Evolutionary conservation across 1,140 invertebrate genomes (phyloP).

Genomic region (Leptinotarsa undecemlineata): DNA sequence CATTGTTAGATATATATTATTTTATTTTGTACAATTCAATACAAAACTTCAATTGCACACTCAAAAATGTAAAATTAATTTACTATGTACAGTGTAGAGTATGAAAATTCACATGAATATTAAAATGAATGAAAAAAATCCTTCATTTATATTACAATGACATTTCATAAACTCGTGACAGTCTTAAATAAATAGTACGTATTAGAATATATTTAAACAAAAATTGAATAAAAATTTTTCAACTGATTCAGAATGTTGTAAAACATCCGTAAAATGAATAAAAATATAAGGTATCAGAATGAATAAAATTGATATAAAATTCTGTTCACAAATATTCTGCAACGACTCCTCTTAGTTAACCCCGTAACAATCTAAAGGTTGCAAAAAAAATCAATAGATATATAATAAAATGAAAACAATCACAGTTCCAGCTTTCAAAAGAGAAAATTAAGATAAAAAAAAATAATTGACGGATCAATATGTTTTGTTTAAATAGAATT

Average conservation of each 20-base stretch:
- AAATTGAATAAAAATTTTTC: not conserved
- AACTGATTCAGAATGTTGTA: not conserved
- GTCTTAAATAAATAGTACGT: slow-evolving; percentile 5
- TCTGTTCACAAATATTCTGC: not conserved
- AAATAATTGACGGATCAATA: not conserved
- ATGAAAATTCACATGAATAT: slow-evolving; percentile 1
- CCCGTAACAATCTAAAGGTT: not conserved
- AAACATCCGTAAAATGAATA: too few species aligned
- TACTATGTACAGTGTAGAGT: slow-evolving; percentile 29
- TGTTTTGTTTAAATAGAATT: not conserved
- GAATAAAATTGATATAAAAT: not conserved
- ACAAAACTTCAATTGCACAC: slow-evolving; percentile 41
- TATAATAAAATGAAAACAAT: slow-evolving; percentile 20
- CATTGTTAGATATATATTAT: slow-evolving; percentile 19
- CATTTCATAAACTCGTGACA: not conserved
- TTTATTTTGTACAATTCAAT: slow-evolving; percentile 39
- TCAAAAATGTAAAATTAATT: slow-evolving; percentile 36
- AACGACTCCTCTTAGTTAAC: not conserved
- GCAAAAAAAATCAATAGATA: not conserved
- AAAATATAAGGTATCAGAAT: too few species aligned
- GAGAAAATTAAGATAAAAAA: not conserved
- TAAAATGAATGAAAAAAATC: not conserved
- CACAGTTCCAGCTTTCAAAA: slow-evolving; percentile 27
- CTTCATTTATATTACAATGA: not conserved
- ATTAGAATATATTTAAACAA: slow-evolving; percentile 12